Evolutionary conservation across 2,888 invertebrate genomes (phyloP).

Genomic region (Watsonalla cultraria): DNA sequence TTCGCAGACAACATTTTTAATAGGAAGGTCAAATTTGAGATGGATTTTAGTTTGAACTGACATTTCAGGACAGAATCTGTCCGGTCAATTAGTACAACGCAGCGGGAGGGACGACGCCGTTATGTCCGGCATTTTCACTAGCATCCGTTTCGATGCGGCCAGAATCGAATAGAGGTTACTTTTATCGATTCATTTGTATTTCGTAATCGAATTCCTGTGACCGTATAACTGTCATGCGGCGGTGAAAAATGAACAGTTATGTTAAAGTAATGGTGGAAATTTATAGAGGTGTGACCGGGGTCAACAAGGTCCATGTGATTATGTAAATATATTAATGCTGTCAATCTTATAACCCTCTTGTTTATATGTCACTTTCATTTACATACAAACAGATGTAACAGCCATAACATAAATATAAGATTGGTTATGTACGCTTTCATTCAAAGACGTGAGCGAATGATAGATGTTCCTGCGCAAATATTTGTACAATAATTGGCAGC

Average conservation of each 20-base stretch:
- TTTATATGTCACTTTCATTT: neutral
- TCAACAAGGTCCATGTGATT: neutral
- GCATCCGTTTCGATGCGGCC: slow-evolving; percentile 1
- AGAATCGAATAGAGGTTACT: neutral
- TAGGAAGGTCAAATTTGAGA: too few relatives aligned
- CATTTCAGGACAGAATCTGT: neutral
- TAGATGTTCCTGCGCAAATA: neutral
- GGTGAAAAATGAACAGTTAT: neutral
- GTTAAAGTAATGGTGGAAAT: neutral
- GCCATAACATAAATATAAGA: too few relatives aligned
- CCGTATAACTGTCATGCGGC: slow-evolving; percentile 1
- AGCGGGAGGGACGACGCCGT: slow-evolving; percentile 13
- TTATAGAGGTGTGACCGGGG: neutral
- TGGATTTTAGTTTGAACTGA: too few relatives aligned
- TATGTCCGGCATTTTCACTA: slow-evolving; percentile 3
- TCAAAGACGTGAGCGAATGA: neutral
- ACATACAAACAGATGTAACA: too few relatives aligned
- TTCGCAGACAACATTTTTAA: too few relatives aligned
- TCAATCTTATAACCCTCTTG: neutral
- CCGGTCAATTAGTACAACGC: slow-evolving; percentile 4
- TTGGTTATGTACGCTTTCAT: neutral
- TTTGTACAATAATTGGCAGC: neutral
- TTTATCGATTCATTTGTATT: slow-evolving; percentile 3
- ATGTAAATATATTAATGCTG: neutral
- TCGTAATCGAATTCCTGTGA: slow-evolving; percentile 1